Conservation (phyloP, 1,140 invertebrate species). For the Nephotettix cincticeps region DNA sequence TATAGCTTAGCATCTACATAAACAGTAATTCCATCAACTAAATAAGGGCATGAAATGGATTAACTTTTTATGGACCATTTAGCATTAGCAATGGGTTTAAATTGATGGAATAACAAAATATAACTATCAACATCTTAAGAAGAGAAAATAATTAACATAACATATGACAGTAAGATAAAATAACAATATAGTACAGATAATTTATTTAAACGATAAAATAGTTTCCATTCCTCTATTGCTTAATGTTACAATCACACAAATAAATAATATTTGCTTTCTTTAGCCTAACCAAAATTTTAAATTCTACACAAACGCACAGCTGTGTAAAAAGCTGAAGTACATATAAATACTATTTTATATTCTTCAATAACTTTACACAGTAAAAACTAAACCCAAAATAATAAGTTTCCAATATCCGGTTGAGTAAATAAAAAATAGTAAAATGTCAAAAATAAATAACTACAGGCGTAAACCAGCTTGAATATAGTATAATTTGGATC, state of each 20-base stretch:
- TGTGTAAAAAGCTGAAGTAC: neutral
- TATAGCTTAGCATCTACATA: conserved; percentile 5
- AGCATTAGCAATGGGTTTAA: neutral
- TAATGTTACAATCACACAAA: no score
- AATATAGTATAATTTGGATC: conserved; percentile 13
- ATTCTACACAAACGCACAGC: neutral
- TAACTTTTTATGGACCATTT: neutral
- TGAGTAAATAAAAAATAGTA: neutral
- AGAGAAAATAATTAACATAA: neutral
- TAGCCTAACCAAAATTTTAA: no score
- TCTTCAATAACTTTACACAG: neutral
- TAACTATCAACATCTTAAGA: neutral
- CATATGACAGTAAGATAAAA: neutral
- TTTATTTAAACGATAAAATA: no score
- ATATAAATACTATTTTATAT: neutral
- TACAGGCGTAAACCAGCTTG: neutral
- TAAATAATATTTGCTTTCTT: no score
- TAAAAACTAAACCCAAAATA: neutral
- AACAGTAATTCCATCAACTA: neutral
- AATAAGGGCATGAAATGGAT: neutral
- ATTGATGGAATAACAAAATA: neutral
- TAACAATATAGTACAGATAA: neutral
- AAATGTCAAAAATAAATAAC: neutral
- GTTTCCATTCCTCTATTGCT: no score
- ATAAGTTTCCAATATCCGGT: neutral